Evolutionary conservation across 2,888 invertebrate species (phyloP).

Genomic region (Euzophera pinguis): DNA sequence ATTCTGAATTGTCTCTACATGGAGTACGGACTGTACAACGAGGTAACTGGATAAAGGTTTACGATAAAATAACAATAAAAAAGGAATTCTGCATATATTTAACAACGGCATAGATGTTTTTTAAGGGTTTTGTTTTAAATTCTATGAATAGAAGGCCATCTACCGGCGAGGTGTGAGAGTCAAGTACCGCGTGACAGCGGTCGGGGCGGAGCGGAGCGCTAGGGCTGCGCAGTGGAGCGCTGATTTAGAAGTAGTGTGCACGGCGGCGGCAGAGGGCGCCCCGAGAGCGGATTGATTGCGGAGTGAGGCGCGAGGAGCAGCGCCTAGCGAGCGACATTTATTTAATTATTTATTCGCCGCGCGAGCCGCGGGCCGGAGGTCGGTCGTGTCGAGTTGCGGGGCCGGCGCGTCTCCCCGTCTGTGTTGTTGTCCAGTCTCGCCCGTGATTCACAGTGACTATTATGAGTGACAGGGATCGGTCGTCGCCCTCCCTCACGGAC

Average conservation of each 20-base stretch:
- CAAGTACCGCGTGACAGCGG: conserved; percentile 22
- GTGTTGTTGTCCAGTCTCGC: conserved; percentile 51
- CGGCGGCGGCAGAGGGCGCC: conserved; percentile 24
- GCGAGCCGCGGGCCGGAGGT: conserved; percentile 78
- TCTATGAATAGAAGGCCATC: conserved; percentile 17
- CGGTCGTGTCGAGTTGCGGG: conserved; percentile 70
- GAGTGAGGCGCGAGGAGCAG: conserved; percentile 24
- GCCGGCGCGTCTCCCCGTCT: conserved; percentile 64
- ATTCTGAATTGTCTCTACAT: no score
- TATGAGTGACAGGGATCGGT: conserved; percentile 95
- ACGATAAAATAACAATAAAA: no score
- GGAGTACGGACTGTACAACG: no score
- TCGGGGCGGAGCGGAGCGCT: conserved; percentile 21
- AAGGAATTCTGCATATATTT: no score
- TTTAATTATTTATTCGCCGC: conserved; percentile 69
- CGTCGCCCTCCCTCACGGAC: conserved; percentile 93
- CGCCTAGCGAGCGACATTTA: conserved; percentile 31
- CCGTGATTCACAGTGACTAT: conserved; percentile 79
- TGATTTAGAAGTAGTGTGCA: neutral
- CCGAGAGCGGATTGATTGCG: conserved; percentile 32
- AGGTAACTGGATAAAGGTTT: no score
- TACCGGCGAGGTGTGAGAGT: conserved; percentile 22
- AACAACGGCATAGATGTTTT: neutral
- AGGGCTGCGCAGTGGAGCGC: conserved; percentile 4
- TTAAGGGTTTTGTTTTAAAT: neutral